Conservation (phyloP, 2,113 vertebrate genomes). For the Callorhinus ursinus region DNA sequence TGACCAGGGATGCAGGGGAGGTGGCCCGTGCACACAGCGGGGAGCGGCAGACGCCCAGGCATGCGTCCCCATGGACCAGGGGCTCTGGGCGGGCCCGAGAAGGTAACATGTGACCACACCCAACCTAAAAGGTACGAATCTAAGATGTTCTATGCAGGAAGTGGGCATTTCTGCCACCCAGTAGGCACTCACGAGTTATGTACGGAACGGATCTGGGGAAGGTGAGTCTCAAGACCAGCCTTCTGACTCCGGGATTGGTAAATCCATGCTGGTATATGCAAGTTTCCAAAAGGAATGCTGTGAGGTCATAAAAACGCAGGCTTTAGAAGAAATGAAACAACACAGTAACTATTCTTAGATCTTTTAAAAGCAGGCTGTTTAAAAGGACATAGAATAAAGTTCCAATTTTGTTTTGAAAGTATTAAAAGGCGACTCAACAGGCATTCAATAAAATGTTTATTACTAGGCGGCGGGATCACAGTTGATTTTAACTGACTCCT, state of each 20-base stretch:
- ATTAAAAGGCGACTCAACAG: not conserved
- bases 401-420: not conserved
- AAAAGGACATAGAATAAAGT: not conserved
- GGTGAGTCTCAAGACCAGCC: not conserved
- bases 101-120: accelerated
- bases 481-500: not conserved
- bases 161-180: accelerated
- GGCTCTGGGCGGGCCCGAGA: not conserved
- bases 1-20: not conserved
- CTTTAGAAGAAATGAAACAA: too few relatives aligned
- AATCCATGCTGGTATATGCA: accelerated
- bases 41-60: accelerated
- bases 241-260: accelerated
- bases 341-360: too few relatives aligned
- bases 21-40: accelerated
- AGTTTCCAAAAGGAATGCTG: not conserved
- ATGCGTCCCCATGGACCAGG: accelerated
- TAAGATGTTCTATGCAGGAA: accelerated
- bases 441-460: too few relatives aligned
- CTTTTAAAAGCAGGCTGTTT: not conserved
- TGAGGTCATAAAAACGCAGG: not conserved
- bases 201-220: accelerated
- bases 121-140: accelerated
- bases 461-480: not conserved
- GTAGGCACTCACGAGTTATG: accelerated